Evolutionary conservation across 2,113 vertebrate species (phyloP), one percentile per base, ranked within the genome.

Genomic region (Sceloporus undulatus): DNA sequence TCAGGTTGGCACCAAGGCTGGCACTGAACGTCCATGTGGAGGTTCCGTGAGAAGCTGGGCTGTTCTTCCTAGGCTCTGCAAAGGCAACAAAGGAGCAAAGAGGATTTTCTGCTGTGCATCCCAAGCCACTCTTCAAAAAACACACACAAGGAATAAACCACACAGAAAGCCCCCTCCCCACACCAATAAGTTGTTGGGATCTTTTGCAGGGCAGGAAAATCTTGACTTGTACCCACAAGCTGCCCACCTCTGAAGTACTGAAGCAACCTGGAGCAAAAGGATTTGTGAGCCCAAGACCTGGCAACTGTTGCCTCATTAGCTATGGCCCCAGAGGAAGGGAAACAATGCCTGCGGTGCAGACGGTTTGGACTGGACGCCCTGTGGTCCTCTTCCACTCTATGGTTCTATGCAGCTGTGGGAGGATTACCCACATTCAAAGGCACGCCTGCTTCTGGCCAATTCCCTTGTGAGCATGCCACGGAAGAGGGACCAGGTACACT

Each of bases 1-100:
- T 96, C 96, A 10, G 97, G 89, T 97, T 95, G 62, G 92, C 96
- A 84, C 96, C 97, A 59, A 98, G 95, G 1, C 34, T 34, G 1
- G 92, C 91, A 1, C 96, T 96, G 19, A 98, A 98, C 48, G 82
- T 98, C 97, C 86, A 98, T 75, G 54, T 98, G 96, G 75, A 98
- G 89, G 38, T 98, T 98, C 93, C 96, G n/a, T 97, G 34, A 98
- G 88, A 29, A 98, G 94, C 0, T 93, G 83, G 1, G 95, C 88
- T 27, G 97, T 94, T 48, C 94, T 96, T 2, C 0, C 62, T 23
- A 91, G 93, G 91, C 96, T 98, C 96, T 97, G 86, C 76, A 91
- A 23, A 66, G 23, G 9, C 0, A 0, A 77, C 42, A 66, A 65
- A 54, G 68, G 9, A 3, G 25, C 68, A 48, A 6, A 87, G 8